These are phyloP conservation scores for Microchirus variegatus DNA, from an alignment of 2,797 vertebrate genomes.

Conservation along the genomic window DNA sequence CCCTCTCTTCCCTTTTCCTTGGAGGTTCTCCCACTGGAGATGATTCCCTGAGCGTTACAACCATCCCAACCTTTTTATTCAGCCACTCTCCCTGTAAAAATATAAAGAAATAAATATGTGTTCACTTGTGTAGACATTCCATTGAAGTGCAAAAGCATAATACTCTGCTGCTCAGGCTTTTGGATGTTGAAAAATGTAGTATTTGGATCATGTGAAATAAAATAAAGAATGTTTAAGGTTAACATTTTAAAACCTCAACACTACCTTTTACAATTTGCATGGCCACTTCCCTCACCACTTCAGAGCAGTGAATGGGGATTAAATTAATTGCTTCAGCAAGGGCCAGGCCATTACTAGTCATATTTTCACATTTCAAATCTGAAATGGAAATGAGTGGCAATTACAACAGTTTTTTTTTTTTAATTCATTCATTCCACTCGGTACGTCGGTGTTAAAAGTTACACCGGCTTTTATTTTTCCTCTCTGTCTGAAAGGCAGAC, in stretches of 20 bases:
- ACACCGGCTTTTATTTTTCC: slow-evolving; percentile 67
- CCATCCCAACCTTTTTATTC: slow-evolving; percentile 64
- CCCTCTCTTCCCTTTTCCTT: slow-evolving; percentile 45
- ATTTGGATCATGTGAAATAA: slow-evolving; percentile 37
- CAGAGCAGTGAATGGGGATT: slow-evolving; percentile 53
- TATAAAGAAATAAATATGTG: slow-evolving; percentile 41
- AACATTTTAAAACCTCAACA: slow-evolving; percentile 18
- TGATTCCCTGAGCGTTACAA: slow-evolving; percentile 63
- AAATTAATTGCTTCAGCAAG: slow-evolving; percentile 51
- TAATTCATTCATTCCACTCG: slow-evolving; percentile 69
- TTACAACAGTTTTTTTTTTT: slow-evolving; percentile 67
- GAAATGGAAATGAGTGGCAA: slow-evolving; percentile 70
- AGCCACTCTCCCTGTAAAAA: slow-evolving; percentile 46
- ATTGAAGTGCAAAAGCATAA: slow-evolving; percentile 20
- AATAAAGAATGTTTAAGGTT: not conserved
- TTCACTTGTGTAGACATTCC: slow-evolving; percentile 41
- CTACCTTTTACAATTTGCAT: slow-evolving; percentile 9
- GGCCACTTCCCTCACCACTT: slow-evolving; percentile 40
- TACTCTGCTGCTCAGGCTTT: slow-evolving; percentile 18
- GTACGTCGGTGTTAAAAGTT: slow-evolving; percentile 65
- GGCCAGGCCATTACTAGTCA: slow-evolving; percentile 41
- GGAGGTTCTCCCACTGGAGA: slow-evolving; percentile 65
- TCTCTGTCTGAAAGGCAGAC: too few relatives aligned
- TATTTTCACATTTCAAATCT: slow-evolving; percentile 62
- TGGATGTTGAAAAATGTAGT: slow-evolving; percentile 20